Base-by-base conservation (phyloP, 2,113 vertebrate genomes). In the Hemibagrus wyckioides region DNA sequence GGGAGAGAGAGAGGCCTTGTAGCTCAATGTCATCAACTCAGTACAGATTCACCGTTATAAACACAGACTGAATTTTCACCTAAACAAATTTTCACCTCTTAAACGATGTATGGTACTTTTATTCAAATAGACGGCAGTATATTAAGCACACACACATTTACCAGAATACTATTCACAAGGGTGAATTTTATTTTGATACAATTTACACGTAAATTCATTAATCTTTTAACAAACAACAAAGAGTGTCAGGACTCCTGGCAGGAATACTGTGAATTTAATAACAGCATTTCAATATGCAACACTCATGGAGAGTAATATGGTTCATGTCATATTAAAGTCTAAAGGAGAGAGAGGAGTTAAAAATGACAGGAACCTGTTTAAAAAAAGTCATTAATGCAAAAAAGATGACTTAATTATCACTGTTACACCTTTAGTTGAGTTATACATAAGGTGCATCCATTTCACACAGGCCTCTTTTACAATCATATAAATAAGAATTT, bases 401-500 rank as follows among this genome's bases (percentile, higher is more conserved):
- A n/a, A 13, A 81, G 79, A 54, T 80, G 19, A 80, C 30, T 56
- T 56, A 56, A 80, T 80, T 56, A 33, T 15, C 75, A 82, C 25
- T 59, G 61, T 30, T 41, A 83, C 30, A 86, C 44, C 50, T 89
- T 75, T 79, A 89, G 56, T 83, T 86, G 77, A 30, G 79, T 44
- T 87, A 80, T 85, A 89, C 80, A 87, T 88, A 89, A 59, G 86
- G 39, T 17, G 28, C 50, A 75, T 0, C 39, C 67, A 50, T 25
- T 41, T 83, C 69, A 85, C 11, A 75, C 30, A 41, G 19, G 84
- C 73, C 80, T 80, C 13, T 80, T 92, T 93, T 92, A 91, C 90
- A 91, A 80, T 84, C 87, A 87, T 90, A 90, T 93, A 92, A 94
- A 93, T 93, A 91, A 89, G 84, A 80, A 89, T 92, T 39, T 82